Base-by-base conservation (phyloP, 2,797 vertebrate species). In the Neomorphus geoffroyi region DNA sequence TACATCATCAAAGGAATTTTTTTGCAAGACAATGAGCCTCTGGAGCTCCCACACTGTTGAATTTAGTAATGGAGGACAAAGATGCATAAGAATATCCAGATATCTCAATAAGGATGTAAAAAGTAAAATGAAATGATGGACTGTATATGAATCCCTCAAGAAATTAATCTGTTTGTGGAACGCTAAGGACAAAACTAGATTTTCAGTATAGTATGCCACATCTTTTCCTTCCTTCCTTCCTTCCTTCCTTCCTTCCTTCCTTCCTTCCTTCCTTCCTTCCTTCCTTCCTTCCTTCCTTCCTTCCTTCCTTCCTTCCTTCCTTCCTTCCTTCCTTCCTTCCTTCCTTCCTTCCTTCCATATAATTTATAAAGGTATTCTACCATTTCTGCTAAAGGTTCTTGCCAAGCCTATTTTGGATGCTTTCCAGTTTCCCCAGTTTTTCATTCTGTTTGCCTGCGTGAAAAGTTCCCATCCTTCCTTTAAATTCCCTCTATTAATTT, bases 401-500 rank as follows among this genome's bases (percentile, higher is more conserved):
- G 61, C 66, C 74, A 81, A 89, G 19, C 18, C 28, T 73, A 11
- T 53, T 84, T 80, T 87, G 71, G 62, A 75, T 30, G 23, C 10
- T 90, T 91, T 94, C 71, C 86, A 95, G 2, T 75, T 64, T 80
- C 54, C 33, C 3, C 15, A 32, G n/a, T 45, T 77, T 93, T 85
- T 75, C 8, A 54, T 75, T 69, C 6, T 66, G 79, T 51, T 37
- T 22, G 7, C 1, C 50, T 80, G 3, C 0, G 1, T 88, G 75
- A 75, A 70, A 81, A 90, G 5, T 75, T 90, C 39, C 58, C 23
- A 50, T 86, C 28, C 72, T 79, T 26, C 89, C 43, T 92, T 90
- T 88, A 79, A 81, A 81, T 79, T 93, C 15, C 26, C 4, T 84
- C 53, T 84, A 90, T 93, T 92, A 86, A 73, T 93, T 94, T 91